Base-by-base conservation (phyloP, 2,113 vertebrate genomes). In the Chaenogobius annularis region DNA sequence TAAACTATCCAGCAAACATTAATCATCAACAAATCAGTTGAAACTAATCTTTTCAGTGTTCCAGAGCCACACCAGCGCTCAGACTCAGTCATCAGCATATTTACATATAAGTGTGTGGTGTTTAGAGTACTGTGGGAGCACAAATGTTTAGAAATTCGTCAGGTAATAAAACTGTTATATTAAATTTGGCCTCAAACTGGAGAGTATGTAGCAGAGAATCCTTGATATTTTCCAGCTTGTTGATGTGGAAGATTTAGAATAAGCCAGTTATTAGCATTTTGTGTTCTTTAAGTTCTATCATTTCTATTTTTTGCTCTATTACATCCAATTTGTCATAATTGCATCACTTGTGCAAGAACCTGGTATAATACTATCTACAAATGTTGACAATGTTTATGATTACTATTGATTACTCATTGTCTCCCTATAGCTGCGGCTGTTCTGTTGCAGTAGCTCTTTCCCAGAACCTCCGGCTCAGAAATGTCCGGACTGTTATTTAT, bases 61-160 rank as follows among this genome's bases (percentile, higher is more conserved):
- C 88, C 89, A 89, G 83, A 92, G 92, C 90, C 93, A 90, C 84
- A 92, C 90, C 79, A 87, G 92, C 26, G 83, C 48, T 75, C 79
- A 87, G 87, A 83, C 84, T 89, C 93, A 95, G 92, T 89, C 93
- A 92, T 87, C 89, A 73, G 64, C 69, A 68, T 31, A 20, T 63
- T 59, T 77, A 79, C 79, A 71, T 82, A 66, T 72, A 62, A 54
- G 50, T n/a, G 7, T 23, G 62, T 22, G 11, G 65, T 26, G 17
- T 52, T 52, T 19, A 31, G 14, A 50, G 47, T 77, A 37, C 22
- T 55, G 62, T 61, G 54, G 91, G 90, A 55, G 70, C 48, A 50
- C 78, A 80, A 83, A 88, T 77, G 50, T 77, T 86, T 92, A 86
- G 92, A 90, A 75, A 64, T 22, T 54, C 50, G 50, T 54, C 85